Percentiles rank a stretch among this genome's conserved stretches.
phyloP scores from a whole-genome alignment of 2,797 vertebrate genomes.

The Siniperca undulata region DNA sequence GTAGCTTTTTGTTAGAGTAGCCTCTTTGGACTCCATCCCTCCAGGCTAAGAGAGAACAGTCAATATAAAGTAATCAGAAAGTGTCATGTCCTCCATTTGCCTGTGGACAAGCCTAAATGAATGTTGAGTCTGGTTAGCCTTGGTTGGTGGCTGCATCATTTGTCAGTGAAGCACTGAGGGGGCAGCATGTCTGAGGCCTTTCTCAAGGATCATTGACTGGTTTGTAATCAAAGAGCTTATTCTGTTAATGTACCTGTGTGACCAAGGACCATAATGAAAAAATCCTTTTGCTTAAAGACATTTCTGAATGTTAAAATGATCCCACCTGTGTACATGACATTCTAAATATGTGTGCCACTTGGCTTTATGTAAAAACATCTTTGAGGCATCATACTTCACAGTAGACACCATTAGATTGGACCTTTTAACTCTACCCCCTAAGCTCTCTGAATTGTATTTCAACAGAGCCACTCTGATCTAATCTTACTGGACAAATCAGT shows the following conservation, averaged over 20 bases:
- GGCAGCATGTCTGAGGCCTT: constrained; percentile 37
- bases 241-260: constrained; percentile 56
- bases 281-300: background rate
- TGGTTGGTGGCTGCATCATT: constrained; percentile 63
- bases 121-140: constrained; percentile 63
- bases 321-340: background rate
- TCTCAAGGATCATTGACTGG: constrained; percentile 67
- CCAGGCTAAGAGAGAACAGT: constrained; percentile 68
- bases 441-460: constrained; percentile 10
- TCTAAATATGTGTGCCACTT: background rate
- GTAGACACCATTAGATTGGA: background rate
- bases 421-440: background rate
- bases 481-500: constrained; percentile 19
- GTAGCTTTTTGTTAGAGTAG: constrained; percentile 54
- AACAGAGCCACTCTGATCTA: background rate
- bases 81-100: constrained; percentile 81
- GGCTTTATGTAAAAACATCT: constrained; percentile 2
- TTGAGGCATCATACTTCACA: background rate
- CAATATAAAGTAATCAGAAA: constrained; percentile 86
- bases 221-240: constrained; percentile 65
- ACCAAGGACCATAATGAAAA: constrained; percentile 16
- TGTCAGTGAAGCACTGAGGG: constrained; percentile 65
- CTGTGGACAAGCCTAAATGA: constrained; percentile 81
- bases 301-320: background rate
- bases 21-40: constrained; percentile 46